These are phyloP conservation scores for Eupithecia tripunctaria DNA, from an alignment of 2,888 invertebrate species.

Conservation along the genomic window DNA sequence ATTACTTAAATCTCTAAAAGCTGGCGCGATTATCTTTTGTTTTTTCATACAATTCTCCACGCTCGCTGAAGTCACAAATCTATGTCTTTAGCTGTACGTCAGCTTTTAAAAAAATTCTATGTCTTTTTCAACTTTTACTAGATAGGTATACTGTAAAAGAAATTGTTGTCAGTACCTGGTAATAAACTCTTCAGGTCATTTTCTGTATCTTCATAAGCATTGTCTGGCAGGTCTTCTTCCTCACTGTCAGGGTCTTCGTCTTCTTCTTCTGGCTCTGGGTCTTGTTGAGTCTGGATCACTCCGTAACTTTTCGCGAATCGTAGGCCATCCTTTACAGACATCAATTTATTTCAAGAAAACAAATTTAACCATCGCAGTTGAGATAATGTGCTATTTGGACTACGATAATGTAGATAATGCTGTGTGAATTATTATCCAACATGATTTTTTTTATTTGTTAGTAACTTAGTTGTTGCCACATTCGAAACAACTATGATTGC, in stretches of 20 bases:
- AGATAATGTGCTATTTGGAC: neutral
- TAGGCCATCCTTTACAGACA: constrained; percentile 69
- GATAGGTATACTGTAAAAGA: neutral
- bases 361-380: neutral
- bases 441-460: too few species aligned
- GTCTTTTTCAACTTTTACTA: too few species aligned
- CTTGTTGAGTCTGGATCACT: constrained; percentile 51
- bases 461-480: too few species aligned
- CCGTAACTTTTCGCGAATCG: constrained; percentile 81
- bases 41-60: too few species aligned
- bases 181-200: constrained; percentile 17
- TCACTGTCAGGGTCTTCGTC: constrained; percentile 14
- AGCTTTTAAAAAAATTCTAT: too few species aligned
- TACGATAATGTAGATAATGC: too few species aligned
- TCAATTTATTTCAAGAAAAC: neutral
- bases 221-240: constrained; percentile 38
- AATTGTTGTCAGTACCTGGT: neutral
- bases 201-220: constrained; percentile 42
- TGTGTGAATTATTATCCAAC: too few species aligned
- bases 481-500: too few species aligned
- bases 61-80: too few species aligned
- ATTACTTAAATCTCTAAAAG: neutral
- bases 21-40: too few species aligned
- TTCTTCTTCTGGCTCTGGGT: constrained; percentile 41
- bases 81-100: too few species aligned